A percentile compares a stretch with the other conserved stretches of the same genome.
Evolutionary conservation across 2,888 invertebrate species (phyloP).

Genomic region (Drosophila diplacantha): DNA sequence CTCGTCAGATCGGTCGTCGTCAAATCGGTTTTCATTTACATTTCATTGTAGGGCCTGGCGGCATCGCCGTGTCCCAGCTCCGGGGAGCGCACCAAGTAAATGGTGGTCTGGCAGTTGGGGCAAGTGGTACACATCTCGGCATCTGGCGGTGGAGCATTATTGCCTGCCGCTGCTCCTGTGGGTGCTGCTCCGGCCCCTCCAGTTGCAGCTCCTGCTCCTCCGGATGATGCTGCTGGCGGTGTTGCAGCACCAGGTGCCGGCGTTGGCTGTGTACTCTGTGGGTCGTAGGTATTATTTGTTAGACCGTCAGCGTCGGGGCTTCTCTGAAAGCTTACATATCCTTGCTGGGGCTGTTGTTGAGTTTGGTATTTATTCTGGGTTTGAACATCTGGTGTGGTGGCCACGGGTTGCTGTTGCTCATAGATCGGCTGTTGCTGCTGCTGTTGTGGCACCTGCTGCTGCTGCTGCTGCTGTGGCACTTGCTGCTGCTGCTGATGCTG

Average conservation of each 20-base stretch:
- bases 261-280: constrained; percentile 36
- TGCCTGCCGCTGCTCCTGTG: not conserved
- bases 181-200: constrained; percentile 1
- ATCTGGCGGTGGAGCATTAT: constrained; percentile 39
- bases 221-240: not conserved
- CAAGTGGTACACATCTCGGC: constrained; percentile 76
- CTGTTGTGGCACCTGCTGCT: not conserved
- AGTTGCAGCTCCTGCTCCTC: constrained; percentile 5
- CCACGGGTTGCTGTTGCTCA: constrained; percentile 24
- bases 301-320: not conserved
- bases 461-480: constrained; percentile 23
- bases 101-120: constrained; percentile 76
- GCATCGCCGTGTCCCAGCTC: constrained; percentile 61
- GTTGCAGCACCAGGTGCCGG: not conserved
- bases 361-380: constrained; percentile 37
- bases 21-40: not conserved
- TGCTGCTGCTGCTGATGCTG: constrained; percentile 32
- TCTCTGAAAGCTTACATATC: constrained; percentile 48
- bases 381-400: constrained; percentile 27
- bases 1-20: not conserved
- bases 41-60: constrained; percentile 41
- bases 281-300: constrained; percentile 7
- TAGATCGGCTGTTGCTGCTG: constrained; percentile 14
- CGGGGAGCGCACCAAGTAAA: constrained; percentile 71
- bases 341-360: constrained; percentile 47